phyloP scores from a whole-genome alignment of 2,797 vertebrate genomes.

The Mergus octosetaceus region DNA sequence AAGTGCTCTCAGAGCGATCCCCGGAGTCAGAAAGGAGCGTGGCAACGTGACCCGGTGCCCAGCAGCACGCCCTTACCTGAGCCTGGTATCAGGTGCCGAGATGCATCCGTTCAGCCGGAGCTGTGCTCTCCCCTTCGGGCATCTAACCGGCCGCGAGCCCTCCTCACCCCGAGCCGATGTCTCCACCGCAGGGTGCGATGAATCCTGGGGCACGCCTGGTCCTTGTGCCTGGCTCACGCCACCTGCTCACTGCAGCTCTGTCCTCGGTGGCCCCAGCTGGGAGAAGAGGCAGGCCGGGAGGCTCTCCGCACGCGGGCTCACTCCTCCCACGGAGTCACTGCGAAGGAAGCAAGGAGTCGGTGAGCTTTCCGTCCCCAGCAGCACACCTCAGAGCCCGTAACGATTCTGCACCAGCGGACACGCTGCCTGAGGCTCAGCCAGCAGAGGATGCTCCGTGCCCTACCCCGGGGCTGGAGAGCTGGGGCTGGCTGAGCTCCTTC shows the following conservation, averaged over 20 bases:
- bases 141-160: conserved; percentile 25
- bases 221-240: background rate
- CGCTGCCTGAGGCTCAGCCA: background rate
- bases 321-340: background rate
- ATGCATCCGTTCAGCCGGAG: conserved; percentile 54
- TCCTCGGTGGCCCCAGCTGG: rapidly evolving
- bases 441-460: background rate
- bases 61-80: conserved; percentile 27
- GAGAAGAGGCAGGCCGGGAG: background rate
- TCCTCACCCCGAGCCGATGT: background rate
- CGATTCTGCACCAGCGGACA: background rate
- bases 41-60: background rate
- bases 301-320: rapidly evolving
- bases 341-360: background rate
- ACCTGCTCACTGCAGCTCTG: background rate
- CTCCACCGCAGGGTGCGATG: rapidly evolving
- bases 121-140: background rate
- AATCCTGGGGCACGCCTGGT: background rate
- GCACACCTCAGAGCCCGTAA: background rate
- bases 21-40: rapidly evolving
- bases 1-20: rapidly evolving
- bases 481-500: background rate
- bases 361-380: background rate
- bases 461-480: background rate
- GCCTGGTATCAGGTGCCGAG: conserved; percentile 34